These are phyloP conservation scores for Seriola aureovittata DNA, from an alignment of 2,113 vertebrate species.

Conservation along the genomic window DNA sequence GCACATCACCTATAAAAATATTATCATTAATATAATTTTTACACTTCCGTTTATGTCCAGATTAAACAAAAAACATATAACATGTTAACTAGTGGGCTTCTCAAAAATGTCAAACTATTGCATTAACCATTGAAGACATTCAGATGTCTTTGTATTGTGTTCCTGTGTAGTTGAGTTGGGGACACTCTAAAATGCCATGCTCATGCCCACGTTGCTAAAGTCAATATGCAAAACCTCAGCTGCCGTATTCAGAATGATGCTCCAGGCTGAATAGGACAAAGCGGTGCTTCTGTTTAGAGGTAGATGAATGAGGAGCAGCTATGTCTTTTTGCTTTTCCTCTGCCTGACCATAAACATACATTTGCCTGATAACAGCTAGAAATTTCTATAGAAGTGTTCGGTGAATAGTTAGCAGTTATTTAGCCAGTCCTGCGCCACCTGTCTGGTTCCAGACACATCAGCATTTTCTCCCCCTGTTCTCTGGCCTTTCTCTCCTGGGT, in stretches of 20 bases:
- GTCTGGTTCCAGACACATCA: constrained; percentile 51
- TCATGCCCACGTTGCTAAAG: background rate
- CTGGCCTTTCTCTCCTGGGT: constrained; percentile 50
- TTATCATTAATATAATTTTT: too few relatives aligned
- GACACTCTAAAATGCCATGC: background rate
- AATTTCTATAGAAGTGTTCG: constrained; percentile 24
- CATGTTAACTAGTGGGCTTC: too few relatives aligned
- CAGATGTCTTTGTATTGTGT: background rate
- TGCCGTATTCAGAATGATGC: background rate
- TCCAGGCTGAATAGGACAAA: constrained; percentile 47
- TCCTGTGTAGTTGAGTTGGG: background rate
- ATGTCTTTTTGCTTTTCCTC: constrained; percentile 17
- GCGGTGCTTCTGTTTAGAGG: constrained; percentile 56
- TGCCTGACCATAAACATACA: constrained; percentile 45
- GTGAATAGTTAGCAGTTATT: constrained; percentile 32
- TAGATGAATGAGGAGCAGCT: constrained; percentile 36
- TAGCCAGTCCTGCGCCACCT: constrained; percentile 39
- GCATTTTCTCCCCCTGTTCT: constrained; percentile 48
- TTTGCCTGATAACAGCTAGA: constrained; percentile 33
- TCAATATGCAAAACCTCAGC: background rate
- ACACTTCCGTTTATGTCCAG: too few relatives aligned
- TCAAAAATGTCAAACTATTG: too few relatives aligned
- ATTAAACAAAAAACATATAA: too few relatives aligned
- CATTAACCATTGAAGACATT: background rate
- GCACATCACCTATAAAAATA: too few relatives aligned